A percentile compares a stretch with the other conserved stretches of the same genome.
Evolutionary conservation across 35 echinoderm and acorn worm genomes (phyloP).

Genomic region (Holothuria glaberrima): DNA sequence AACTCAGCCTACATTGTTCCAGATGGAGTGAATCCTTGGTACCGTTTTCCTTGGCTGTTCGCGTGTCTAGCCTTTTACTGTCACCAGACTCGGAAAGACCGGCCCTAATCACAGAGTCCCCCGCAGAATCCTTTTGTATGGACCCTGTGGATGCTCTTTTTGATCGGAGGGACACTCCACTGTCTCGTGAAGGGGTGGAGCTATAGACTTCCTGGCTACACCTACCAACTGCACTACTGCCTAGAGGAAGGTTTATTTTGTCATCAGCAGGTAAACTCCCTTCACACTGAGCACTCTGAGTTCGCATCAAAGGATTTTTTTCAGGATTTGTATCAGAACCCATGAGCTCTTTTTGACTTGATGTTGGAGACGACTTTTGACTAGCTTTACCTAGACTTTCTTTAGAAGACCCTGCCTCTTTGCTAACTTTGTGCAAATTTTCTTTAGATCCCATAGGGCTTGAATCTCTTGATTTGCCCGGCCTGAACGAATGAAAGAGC

Average conservation of each 20-base stretch:
- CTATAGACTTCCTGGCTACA: constrained; percentile 27
- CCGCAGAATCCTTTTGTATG: constrained; percentile 77
- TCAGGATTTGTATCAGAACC: constrained; percentile 29
- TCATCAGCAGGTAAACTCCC: constrained; percentile 59
- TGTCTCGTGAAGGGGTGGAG: constrained; percentile 64
- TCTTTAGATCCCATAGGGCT: constrained; percentile 93
- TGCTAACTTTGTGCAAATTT: constrained; percentile 73
- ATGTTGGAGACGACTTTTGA: constrained; percentile 78
- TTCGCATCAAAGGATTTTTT: constrained; percentile 81
- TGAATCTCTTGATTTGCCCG: constrained; percentile 89
- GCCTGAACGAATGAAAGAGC: constrained; percentile 94
- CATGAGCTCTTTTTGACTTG: constrained; percentile 77
- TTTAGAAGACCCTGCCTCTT: constrained; percentile 70
- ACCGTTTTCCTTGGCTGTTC: constrained; percentile 39
- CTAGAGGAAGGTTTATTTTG: constrained; percentile 29
- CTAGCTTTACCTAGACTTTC: constrained; percentile 81
- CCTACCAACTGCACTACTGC: constrained; percentile 13
- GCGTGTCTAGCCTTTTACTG: too few species aligned
- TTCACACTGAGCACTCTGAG: constrained; percentile 77
- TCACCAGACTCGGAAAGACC: constrained; percentile 17
- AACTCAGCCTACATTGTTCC: constrained; percentile 69
- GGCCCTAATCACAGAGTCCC: constrained; percentile 16
- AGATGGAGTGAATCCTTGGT: background rate
- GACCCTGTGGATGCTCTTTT: constrained; percentile 91
- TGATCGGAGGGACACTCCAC: constrained; percentile 72